These are phyloP conservation scores for Papilio gigon DNA, from an alignment of 2,888 invertebrate species.

Conservation along the genomic window DNA sequence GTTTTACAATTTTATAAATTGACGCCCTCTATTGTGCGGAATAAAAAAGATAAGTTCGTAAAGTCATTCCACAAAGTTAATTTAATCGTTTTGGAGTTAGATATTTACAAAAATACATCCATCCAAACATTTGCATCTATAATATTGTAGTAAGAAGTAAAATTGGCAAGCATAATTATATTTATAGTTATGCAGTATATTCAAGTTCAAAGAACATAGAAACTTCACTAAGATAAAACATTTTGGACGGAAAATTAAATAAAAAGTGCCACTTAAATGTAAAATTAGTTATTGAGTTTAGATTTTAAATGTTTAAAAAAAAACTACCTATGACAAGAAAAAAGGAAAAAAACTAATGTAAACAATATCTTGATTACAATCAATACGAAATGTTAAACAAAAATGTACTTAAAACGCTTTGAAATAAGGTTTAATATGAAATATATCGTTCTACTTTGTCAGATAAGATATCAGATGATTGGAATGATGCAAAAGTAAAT, in stretches of 20 bases:
- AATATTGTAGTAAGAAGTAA: no score
- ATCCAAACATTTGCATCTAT: no score
- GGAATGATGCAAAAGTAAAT: conserved; percentile 2
- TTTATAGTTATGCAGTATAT: no score
- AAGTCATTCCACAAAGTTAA: neutral
- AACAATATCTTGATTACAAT: conserved; percentile 15
- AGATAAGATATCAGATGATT: conserved; percentile 27
- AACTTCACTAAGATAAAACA: no score
- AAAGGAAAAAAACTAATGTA: neutral
- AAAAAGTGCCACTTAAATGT: no score
- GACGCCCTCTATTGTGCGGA: neutral
- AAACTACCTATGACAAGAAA: neutral
- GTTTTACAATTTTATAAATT: neutral
- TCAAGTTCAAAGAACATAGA: no score
- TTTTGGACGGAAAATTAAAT: no score
- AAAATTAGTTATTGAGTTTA: neutral
- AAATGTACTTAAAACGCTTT: neutral
- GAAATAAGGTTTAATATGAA: neutral
- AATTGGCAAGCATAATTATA: no score
- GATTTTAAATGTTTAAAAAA: neutral
- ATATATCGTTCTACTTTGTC: neutral
- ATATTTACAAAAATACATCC: no score
- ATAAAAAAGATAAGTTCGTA: neutral
- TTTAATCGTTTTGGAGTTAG: no score
- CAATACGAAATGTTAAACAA: neutral